phyloP scores from a whole-genome alignment of 2,797 vertebrate species.

The Loriculus beryllinus region DNA sequence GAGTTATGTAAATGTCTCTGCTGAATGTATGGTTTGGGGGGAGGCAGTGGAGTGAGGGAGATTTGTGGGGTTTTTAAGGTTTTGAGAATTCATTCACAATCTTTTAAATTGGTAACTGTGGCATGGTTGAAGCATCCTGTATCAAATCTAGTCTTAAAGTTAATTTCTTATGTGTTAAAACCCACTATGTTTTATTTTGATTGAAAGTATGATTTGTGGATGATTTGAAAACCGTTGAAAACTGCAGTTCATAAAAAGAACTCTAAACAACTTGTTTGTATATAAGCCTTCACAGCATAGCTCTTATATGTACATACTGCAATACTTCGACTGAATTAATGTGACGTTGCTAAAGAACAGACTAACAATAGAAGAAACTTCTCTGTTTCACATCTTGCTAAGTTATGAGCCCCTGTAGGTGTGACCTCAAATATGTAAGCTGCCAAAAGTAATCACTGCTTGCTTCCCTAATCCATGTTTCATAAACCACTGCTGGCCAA shows the following conservation, averaged over 20 bases:
- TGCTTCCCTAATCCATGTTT: constrained; percentile 49
- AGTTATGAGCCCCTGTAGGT: constrained; percentile 58
- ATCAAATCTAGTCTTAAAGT: neutral
- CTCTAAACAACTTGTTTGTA: neutral
- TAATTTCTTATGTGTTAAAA: neutral
- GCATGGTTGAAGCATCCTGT: neutral
- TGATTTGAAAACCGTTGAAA: neutral
- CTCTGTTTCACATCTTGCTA: constrained; percentile 53
- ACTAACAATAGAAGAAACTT: neutral
- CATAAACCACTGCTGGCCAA: neutral
- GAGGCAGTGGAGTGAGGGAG: accelerated
- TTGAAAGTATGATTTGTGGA: neutral
- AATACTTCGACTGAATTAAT: constrained; percentile 41
- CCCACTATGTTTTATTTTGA: neutral
- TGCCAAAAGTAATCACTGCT: constrained; percentile 56
- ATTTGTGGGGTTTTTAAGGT: neutral
- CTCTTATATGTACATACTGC: neutral
- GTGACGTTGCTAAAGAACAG: constrained; percentile 21
- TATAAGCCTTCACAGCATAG: neutral
- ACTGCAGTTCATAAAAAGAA: neutral
- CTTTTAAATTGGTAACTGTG: neutral
- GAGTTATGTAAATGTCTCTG: neutral
- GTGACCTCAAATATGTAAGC: constrained; percentile 52
- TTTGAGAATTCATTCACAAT: neutral
- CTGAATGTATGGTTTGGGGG: neutral